Evolutionary conservation across 2,113 vertebrate genomes (phyloP).

Genomic region (Carassius auratus): DNA sequence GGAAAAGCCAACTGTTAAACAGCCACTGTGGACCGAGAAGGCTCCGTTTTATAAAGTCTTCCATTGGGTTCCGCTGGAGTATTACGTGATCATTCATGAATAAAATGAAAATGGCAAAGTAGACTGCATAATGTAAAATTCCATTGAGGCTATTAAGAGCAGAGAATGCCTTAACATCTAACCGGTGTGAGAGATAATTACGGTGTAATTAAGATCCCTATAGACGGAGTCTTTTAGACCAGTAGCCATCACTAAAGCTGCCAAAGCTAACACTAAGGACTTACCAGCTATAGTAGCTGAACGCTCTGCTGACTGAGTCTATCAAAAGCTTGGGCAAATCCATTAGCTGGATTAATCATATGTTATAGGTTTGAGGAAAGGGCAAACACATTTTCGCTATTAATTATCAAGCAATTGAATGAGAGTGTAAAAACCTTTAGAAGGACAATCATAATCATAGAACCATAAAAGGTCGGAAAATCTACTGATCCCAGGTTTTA

Average conservation of each 20-base stretch:
- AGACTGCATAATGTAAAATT: slow-evolving; percentile 16
- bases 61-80: slow-evolving; percentile 9
- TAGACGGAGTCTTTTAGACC: slow-evolving; percentile 35
- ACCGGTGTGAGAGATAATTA: slow-evolving; percentile 45
- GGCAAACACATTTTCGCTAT: slow-evolving; percentile 50
- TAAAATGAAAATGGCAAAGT: slow-evolving; percentile 30
- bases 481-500: slow-evolving; percentile 16
- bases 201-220: slow-evolving; percentile 40
- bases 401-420: slow-evolving; percentile 55
- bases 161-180: slow-evolving; percentile 40
- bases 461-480: background rate
- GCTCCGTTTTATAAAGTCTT: slow-evolving; percentile 16
- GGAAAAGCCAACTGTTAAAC: slow-evolving; percentile 58
- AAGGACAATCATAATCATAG: slow-evolving; percentile 42
- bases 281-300: slow-evolving; percentile 38
- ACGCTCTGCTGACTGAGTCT: slow-evolving; percentile 65
- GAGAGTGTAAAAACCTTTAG: slow-evolving; percentile 60
- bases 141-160: slow-evolving; percentile 39
- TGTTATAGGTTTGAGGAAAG: slow-evolving; percentile 63
- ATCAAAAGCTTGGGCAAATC: slow-evolving; percentile 69
- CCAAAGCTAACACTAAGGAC: slow-evolving; percentile 35
- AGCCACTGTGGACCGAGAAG: background rate
- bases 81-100: slow-evolving; percentile 13
- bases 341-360: slow-evolving; percentile 74
- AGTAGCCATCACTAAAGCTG: slow-evolving; percentile 40